Evolutionary conservation across 2,113 vertebrate genomes (phyloP).

Genomic region (Ctenodactylus gundi): DNA sequence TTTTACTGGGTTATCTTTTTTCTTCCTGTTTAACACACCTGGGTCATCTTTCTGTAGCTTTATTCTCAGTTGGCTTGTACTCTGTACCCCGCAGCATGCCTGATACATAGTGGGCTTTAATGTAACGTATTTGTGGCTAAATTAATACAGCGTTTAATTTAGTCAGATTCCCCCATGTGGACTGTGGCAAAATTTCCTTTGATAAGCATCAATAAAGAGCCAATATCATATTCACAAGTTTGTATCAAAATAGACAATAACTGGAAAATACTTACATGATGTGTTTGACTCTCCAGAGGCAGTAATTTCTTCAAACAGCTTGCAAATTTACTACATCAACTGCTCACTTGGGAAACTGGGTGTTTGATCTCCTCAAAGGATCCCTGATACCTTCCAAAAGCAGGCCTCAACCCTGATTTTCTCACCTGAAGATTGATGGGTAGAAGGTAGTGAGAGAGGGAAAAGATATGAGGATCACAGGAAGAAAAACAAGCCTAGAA

Average conservation of each 20-base stretch:
- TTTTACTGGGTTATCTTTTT: not conserved
- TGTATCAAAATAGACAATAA: not conserved
- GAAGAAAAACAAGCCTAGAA: not conserved
- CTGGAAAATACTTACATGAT: not conserved
- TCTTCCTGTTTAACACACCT: not conserved
- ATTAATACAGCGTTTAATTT: not conserved
- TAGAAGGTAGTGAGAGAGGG: not conserved
- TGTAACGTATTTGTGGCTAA: not conserved
- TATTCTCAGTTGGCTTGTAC: not conserved
- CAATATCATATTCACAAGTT: not conserved
- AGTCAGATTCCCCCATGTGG: not conserved
- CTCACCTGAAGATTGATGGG: not conserved
- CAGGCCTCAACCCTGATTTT: not conserved
- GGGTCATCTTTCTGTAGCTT: not conserved
- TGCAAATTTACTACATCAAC: not conserved
- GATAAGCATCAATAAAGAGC: not conserved
- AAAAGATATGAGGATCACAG: not conserved
- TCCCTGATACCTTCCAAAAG: not conserved
- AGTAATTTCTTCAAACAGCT: slow-evolving; percentile 1
- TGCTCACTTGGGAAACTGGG: not conserved
- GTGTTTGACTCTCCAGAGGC: not conserved
- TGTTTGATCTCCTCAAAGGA: not conserved
- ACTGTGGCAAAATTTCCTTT: not conserved
- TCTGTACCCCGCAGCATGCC: not conserved
- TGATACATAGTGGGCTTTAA: not conserved